Percentiles rank a stretch among this genome's conserved stretches.
Conservation (phyloP, 2,888 invertebrate species). For the Tipula vernalis region DNA sequence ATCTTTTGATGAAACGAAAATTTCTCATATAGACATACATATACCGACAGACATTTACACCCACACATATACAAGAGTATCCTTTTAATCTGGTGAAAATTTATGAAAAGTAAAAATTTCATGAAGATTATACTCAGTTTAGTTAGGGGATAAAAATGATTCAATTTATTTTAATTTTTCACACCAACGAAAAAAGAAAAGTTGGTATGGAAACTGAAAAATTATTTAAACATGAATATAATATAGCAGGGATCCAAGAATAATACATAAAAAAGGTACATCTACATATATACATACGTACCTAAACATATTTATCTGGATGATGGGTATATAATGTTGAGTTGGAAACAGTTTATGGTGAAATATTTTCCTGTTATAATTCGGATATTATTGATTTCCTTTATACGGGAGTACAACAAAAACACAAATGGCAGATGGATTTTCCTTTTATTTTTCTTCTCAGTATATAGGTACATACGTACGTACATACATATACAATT, state of each 20-base stretch:
- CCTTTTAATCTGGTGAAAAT: background rate
- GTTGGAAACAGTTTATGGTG: background rate
- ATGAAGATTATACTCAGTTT: slow-evolving; percentile 4
- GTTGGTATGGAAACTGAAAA: background rate
- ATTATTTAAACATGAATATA: slow-evolving; percentile 4
- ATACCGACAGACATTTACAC: background rate
- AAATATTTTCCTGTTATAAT: background rate
- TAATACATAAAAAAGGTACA: background rate
- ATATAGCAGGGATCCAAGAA: background rate
- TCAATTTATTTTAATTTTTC: slow-evolving; percentile 4
- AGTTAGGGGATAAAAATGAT: slow-evolving; percentile 4
- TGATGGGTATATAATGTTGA: background rate
- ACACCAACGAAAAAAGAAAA: background rate
- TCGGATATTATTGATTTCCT: background rate
- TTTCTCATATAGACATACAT: background rate
- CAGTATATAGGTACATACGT: background rate
- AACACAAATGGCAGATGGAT: background rate
- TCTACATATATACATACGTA: background rate
- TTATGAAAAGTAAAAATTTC: slow-evolving; percentile 4
- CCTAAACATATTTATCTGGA: background rate
- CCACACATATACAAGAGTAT: background rate
- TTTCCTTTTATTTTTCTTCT: background rate
- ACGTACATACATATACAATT: background rate
- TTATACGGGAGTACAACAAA: background rate
- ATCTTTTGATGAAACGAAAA: background rate